phyloP scores from a whole-genome alignment of 2,888 invertebrate species.

The Shargacucullia verbasci region DNA sequence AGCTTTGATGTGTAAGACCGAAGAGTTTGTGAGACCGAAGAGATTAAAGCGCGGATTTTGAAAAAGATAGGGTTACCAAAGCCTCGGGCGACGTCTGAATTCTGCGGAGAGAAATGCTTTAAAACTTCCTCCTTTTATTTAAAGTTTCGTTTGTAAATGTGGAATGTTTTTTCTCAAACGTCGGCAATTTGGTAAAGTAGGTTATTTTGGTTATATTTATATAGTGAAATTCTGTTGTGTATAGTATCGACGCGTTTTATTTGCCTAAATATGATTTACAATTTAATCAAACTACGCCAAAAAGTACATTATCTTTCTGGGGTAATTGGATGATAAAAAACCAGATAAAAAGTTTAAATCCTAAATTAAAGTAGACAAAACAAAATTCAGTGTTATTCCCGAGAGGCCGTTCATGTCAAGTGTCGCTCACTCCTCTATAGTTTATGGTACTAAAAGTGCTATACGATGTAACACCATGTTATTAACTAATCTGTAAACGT shows the following conservation, averaged over 20 bases:
- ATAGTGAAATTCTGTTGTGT: too few relatives aligned
- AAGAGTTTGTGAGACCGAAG: too few relatives aligned
- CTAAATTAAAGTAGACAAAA: constrained; percentile 1
- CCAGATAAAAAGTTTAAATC: not conserved
- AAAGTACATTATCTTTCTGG: too few relatives aligned
- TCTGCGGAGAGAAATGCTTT: constrained; percentile 12
- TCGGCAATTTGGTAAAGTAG: too few relatives aligned
- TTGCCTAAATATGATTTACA: too few relatives aligned
- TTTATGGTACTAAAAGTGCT: constrained; percentile 19
- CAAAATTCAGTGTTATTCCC: not conserved
- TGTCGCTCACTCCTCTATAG: not conserved
- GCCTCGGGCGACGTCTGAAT: too few relatives aligned
- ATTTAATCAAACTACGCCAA: too few relatives aligned
- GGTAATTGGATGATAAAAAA: too few relatives aligned
- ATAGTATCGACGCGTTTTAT: too few relatives aligned
- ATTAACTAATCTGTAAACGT: constrained; percentile 29
- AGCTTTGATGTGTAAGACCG: not conserved
- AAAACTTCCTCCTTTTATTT: constrained; percentile 3
- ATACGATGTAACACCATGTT: constrained; percentile 29
- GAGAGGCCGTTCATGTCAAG: not conserved
- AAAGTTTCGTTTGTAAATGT: not conserved
- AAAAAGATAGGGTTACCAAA: too few relatives aligned
- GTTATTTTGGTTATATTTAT: too few relatives aligned
- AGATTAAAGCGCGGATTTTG: too few relatives aligned
- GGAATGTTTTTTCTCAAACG: constrained; percentile 1